Evolutionary conservation across 2,888 invertebrate species (phyloP), one percentile per base, ranked within the genome.

Genomic region (Sinohyriopsis cumingii): DNA sequence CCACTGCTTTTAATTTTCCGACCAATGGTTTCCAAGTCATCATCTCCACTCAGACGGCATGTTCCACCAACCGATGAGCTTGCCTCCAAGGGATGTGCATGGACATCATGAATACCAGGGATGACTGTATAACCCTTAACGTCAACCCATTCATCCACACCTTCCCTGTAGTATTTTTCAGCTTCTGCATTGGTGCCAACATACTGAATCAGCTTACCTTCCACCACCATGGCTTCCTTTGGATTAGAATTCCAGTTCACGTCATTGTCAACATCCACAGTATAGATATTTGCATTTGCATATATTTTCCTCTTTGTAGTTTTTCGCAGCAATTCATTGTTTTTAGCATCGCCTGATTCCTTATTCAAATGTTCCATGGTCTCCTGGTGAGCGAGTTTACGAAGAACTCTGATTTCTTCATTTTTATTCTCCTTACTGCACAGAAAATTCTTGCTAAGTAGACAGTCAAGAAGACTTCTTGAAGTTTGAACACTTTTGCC

Each of bases 71-170:
- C 57, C 20, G 61, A 55, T 4, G 66, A 65, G 28, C 22, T 59
- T 6, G 76, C 71, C 55, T 76, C 76, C 15, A 76, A 54, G 5
- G 76, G 76, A 61, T 76, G 76, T 59, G 68, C 70, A 28, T 76
- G 76, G 15, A 76, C 68, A 57, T 76, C 76, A 68, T 76, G 76
- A 24, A 76, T 55, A 20, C 76, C 76, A 7, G 76, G 76, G 1
- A 74, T 54, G 19, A 74, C 68, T 3, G 60, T 57, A 6, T 25
- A 25, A 4, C 65, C 66, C 1, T 68, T 53, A 3, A 76, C 61
- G 59, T 76, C 64, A 55, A 62, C 9, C 33, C 33, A 33, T 33
- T 33, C 59, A 1, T 59, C 55, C 19, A 60, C 61, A n/a, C 22
- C 28, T 12, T 55, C 24, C 19, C 22, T 24, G 25, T 64, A 18